A percentile compares a stretch with the other conserved stretches of the same genome.
Evolutionary conservation across 2,888 invertebrate genomes (phyloP).

Genomic region (Dolichomitus sp.): DNA sequence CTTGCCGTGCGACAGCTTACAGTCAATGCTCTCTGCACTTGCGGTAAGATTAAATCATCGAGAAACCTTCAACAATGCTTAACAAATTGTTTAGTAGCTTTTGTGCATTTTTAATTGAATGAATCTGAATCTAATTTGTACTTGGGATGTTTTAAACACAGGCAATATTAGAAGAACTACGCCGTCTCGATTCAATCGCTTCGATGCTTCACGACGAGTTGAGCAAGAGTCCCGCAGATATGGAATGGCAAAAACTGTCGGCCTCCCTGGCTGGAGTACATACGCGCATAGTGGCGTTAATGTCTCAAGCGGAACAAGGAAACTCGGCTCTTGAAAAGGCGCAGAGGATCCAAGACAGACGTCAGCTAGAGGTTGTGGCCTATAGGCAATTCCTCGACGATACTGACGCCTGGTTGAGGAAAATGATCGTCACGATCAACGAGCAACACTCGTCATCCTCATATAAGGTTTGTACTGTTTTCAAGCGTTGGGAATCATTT

Average conservation of each 20-base stretch:
- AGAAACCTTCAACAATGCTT: not conserved
- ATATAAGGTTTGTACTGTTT: slow-evolving; percentile 75
- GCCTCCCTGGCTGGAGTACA: slow-evolving; percentile 89
- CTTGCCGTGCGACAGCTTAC: slow-evolving; percentile 91
- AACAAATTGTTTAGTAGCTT: not conserved
- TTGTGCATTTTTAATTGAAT: not conserved
- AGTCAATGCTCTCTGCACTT: slow-evolving; percentile 91
- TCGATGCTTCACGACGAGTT: slow-evolving; percentile 89
- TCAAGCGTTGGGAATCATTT: not conserved
- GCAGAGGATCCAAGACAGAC: slow-evolving; percentile 87
- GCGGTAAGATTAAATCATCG: slow-evolving; percentile 88
- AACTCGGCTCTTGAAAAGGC: slow-evolving; percentile 87
- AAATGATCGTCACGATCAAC: slow-evolving; percentile 75
- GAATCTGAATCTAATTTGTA: not conserved
- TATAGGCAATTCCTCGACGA: slow-evolving; percentile 81
- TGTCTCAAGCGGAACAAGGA: slow-evolving; percentile 91
- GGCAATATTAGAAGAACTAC: slow-evolving; percentile 91
- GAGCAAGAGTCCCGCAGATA: slow-evolving; percentile 89
- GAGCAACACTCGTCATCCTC: slow-evolving; percentile 72
- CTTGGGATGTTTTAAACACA: slow-evolving; percentile 83
- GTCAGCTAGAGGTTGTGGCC: slow-evolving; percentile 87
- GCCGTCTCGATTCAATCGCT: slow-evolving; percentile 90
- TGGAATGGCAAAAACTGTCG: slow-evolving; percentile 88
- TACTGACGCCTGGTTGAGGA: slow-evolving; percentile 81
- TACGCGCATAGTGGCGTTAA: slow-evolving; percentile 89